Conservation (phyloP, 2,113 vertebrate species). For the Corvus cornix region DNA sequence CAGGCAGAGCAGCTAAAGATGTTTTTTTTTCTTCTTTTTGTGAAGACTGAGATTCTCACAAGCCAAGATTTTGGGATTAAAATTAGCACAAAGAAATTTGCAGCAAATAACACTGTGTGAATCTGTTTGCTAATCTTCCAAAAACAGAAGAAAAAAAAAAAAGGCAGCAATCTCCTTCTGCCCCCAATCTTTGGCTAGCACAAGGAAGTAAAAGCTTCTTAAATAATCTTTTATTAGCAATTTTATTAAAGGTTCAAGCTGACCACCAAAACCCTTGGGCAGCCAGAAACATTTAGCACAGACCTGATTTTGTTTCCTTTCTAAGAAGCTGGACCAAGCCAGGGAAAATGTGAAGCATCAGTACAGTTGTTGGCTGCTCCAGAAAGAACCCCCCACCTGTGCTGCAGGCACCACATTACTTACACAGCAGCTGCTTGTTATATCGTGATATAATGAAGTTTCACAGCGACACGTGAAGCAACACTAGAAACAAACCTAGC, state of each 20-base stretch:
- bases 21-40: not conserved
- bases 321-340: not conserved
- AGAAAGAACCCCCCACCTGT: not conserved
- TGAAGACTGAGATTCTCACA: not conserved
- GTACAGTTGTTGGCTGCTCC: not conserved
- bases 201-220: not conserved
- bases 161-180: not conserved
- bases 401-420: not conserved
- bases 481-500: not conserved
- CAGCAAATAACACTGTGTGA: not conserved
- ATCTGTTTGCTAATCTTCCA: not conserved
- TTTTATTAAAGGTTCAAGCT: not conserved
- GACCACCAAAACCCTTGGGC: not conserved
- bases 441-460: not conserved
- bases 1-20: not conserved
- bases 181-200: not conserved
- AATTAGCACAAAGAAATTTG: not conserved
- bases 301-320: not conserved
- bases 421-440: not conserved
- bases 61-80: not conserved
- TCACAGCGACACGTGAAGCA: not conserved
- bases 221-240: not conserved
- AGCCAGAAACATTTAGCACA: not conserved
- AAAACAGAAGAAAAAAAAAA: not conserved
- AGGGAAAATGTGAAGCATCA: not conserved